These are phyloP conservation scores for Pseudomyrmex dendroicus DNA, from an alignment of 1,140 invertebrate genomes.

Conservation along the genomic window DNA sequence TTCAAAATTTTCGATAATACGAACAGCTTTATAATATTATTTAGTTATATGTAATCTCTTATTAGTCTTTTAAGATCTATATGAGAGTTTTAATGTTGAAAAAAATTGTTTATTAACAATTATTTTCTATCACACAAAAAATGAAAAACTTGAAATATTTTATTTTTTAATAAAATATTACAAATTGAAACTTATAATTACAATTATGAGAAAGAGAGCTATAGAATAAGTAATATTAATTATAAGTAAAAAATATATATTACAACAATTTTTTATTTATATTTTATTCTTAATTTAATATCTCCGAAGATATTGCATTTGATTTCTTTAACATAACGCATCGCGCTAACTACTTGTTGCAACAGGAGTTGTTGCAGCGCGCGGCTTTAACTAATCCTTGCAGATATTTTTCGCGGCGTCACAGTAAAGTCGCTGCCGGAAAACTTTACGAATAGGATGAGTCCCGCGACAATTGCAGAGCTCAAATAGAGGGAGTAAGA, in stretches of 20 bases:
- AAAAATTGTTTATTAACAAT: too few relatives aligned
- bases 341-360: conserved; percentile 54
- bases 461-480: conserved; percentile 37
- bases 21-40: neutral
- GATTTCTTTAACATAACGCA: neutral
- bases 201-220: too few relatives aligned
- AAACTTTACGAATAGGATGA: conserved; percentile 43
- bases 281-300: neutral
- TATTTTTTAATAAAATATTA: too few relatives aligned
- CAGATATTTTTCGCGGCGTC: conserved; percentile 45
- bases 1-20: conserved; percentile 9
- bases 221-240: too few relatives aligned
- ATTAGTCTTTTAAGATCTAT: neutral
- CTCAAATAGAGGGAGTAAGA: conserved; percentile 43
- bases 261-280: too few relatives aligned
- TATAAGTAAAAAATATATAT: too few relatives aligned
- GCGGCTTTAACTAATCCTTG: conserved; percentile 30
- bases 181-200: too few relatives aligned
- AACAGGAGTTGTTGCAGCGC: conserved; percentile 16
- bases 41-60: neutral
- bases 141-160: too few relatives aligned
- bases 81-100: neutral
- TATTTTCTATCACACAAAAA: too few relatives aligned
- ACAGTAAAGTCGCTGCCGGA: conserved; percentile 25
- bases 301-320: conserved; percentile 8